Conservation (phyloP, 2,797 vertebrate species). For the Coracias cyanogaster region DNA sequence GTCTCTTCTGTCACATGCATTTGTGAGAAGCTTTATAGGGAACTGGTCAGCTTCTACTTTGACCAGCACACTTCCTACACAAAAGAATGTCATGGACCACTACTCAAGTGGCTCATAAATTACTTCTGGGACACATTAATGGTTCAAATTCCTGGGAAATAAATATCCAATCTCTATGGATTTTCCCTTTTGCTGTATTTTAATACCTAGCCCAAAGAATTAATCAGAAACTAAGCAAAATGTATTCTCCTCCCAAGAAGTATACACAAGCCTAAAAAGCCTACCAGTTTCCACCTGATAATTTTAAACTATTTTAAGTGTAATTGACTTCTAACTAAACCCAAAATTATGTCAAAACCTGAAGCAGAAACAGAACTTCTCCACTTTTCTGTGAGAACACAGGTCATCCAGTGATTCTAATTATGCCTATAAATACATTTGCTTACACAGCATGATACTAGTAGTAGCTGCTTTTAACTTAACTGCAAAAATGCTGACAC, state of each 20-base stretch:
- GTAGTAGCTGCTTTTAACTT: not conserved
- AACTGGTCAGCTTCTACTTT: not conserved
- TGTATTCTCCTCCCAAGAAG: not conserved
- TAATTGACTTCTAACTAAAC: not conserved
- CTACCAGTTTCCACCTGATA: not conserved
- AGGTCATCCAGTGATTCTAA: not conserved
- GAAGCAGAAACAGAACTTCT: not conserved
- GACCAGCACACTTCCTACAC: not conserved
- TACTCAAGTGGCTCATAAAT: not conserved
- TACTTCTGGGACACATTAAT: not conserved
- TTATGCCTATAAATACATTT: not conserved
- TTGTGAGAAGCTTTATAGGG: not conserved
- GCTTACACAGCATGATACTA: not conserved
- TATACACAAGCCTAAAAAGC: not conserved
- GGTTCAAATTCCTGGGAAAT: not conserved
- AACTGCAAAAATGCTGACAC: not conserved
- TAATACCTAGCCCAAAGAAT: not conserved
- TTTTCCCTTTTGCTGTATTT: not conserved
- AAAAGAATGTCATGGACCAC: not conserved
- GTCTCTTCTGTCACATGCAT: not conserved
- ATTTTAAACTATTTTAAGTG: not conserved
- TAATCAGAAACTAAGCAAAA: not conserved
- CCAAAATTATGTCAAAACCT: not conserved
- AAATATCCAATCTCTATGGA: not conserved
- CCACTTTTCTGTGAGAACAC: not conserved